phyloP scores from a whole-genome alignment of 2,888 invertebrate species.

The Eubasilissa splendida region DNA sequence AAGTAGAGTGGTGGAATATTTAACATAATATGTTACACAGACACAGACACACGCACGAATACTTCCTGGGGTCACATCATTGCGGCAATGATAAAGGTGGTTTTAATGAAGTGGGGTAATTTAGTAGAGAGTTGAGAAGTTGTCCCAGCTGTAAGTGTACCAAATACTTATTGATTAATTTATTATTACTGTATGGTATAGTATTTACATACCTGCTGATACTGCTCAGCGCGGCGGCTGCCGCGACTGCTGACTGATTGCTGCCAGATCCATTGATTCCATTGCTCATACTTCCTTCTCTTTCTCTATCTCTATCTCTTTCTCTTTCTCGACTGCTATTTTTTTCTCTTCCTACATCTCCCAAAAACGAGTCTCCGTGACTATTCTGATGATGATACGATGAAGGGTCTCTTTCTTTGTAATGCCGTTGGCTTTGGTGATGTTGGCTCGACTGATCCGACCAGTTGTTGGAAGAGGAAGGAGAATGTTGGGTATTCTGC shows the following conservation, averaged over 20 bases:
- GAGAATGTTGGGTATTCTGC: constrained; percentile 64
- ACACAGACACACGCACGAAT: no score
- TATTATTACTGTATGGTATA: no score
- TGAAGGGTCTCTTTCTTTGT: constrained; percentile 69
- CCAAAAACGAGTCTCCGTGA: constrained; percentile 60
- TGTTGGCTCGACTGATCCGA: constrained; percentile 66
- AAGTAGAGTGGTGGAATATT: constrained; percentile 12
- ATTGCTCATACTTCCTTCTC: constrained; percentile 62
- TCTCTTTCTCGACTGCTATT: constrained; percentile 66
- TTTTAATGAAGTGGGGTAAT: no score
- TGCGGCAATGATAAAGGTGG: no score
- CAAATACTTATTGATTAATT: no score
- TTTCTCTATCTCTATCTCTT: constrained; percentile 69
- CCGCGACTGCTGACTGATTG: constrained; percentile 70
- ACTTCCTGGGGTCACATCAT: no score
- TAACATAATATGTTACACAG: not conserved
- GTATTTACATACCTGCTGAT: constrained; percentile 73
- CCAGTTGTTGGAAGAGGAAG: constrained; percentile 69
- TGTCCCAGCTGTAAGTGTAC: no score
- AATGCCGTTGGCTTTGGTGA: constrained; percentile 66
- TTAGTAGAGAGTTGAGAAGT: no score
- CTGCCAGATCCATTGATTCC: constrained; percentile 57
- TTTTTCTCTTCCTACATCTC: constrained; percentile 60
- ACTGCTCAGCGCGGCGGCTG: constrained; percentile 76
- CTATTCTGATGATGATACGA: constrained; percentile 63